Percentiles rank a stretch among this genome's conserved stretches.
These are phyloP conservation scores for Apocrypta bakeri DNA, from an alignment of 1,140 invertebrate genomes.

Conservation along the genomic window DNA sequence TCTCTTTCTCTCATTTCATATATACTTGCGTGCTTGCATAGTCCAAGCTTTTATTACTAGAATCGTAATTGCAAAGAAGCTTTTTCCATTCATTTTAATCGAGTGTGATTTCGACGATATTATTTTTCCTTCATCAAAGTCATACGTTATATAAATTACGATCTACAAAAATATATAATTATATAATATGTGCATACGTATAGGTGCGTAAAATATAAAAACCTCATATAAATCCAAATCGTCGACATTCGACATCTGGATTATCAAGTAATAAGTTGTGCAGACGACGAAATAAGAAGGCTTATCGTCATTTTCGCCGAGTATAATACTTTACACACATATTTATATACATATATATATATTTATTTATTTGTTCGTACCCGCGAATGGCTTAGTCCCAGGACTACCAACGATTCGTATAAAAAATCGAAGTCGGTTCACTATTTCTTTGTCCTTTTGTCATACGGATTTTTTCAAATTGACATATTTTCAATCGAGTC, in stretches of 20 bases:
- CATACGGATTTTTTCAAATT: not conserved
- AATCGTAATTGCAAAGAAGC: not conserved
- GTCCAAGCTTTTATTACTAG: not conserved
- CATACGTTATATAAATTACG: too few species aligned
- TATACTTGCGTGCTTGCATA: not conserved
- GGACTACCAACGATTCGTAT: not conserved
- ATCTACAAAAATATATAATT: too few species aligned
- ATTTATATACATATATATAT: too few species aligned
- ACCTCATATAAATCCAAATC: too few species aligned
- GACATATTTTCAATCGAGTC: not conserved
- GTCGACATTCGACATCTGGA: not conserved
- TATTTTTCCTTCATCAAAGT: too few species aligned
- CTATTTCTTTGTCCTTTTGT: not conserved
- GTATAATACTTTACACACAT: not conserved
- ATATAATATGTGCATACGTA: too few species aligned
- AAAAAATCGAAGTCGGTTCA: not conserved
- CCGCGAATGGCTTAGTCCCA: not conserved
- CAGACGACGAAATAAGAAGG: not conserved
- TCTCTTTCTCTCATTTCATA: not conserved
- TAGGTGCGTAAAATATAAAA: too few species aligned
- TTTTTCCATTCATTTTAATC: not conserved
- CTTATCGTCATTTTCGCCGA: not conserved
- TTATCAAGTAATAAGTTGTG: slow-evolving; percentile 8
- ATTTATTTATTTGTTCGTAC: not conserved
- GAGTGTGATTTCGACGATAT: too few species aligned